Base-by-base conservation (phyloP, 1,140 invertebrate genomes). In the Zophobas atratus region DNA sequence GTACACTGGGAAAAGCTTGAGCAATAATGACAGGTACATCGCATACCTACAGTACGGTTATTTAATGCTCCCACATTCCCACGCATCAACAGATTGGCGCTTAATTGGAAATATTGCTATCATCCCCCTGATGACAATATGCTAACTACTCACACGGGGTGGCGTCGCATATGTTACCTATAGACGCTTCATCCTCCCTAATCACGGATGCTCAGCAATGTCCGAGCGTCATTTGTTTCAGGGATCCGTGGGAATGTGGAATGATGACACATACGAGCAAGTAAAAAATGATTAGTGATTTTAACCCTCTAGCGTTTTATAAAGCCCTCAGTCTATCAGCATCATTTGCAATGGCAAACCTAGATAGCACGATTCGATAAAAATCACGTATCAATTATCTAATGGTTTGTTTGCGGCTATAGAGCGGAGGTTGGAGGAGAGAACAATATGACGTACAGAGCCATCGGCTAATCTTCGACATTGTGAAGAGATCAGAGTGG, bases 381-480 rank as follows among this genome's bases (percentile, higher is more conserved):
- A 51, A 72, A 72, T 72, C 70, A 36, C 60, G 60, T 67, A 72
- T 72, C 70, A 72, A 72, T 72, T 72, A 55, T 72, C 48, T 51
- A 72, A 72, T 53, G 51, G 75, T 71, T 77, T 73, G 70, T 77
- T 77, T 77, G 75, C 38, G 60, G 34, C 78, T 46, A 72, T 77
- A 46, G 60, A 35, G 53, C 39, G 51, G 32, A 32, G 43, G 38
- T 67, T 67, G 60, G 38, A 4, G n/a, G 70, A 4, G 51, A 77
- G 75, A 72, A 71, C 76, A 77, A 77, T 39, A 57, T 70, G 75
- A 49, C 41, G 36, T 53, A 49, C 41, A 41, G 49, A 76, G 75
- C 75, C 75, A 76, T 70, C 75, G 49, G 60, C 75, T 70, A 76
- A 76, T 76, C 63, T 77, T 77, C 51, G 32, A 56, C 76, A 77